Evolutionary conservation across 2,797 vertebrate species (phyloP).

Genomic region (Molossus molossus): DNA sequence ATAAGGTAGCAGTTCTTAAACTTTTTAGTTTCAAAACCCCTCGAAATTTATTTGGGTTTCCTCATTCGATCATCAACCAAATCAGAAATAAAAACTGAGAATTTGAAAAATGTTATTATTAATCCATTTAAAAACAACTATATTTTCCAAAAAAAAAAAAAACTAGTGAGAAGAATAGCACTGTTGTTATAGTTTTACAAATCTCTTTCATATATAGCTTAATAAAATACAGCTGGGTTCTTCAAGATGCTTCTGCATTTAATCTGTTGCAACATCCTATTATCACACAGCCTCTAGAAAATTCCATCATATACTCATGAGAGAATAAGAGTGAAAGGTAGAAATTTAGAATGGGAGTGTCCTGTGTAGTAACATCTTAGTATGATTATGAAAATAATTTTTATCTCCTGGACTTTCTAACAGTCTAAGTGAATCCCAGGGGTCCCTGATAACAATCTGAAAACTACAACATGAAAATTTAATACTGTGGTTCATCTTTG

Average conservation of each 20-base stretch:
- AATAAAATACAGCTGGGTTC: not conserved
- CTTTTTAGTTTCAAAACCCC: not conserved
- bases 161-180: not conserved
- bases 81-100: constrained; percentile 33
- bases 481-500: constrained; percentile 48
- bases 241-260: not conserved
- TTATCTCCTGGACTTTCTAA: not conserved
- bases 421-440: not conserved
- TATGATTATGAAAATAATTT: constrained; percentile 47
- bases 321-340: not conserved
- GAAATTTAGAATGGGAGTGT: no score
- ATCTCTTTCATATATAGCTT: not conserved
- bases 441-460: not conserved
- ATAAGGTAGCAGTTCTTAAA: not conserved
- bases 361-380: not conserved
- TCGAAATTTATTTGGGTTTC: not conserved
- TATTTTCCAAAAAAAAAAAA: not conserved
- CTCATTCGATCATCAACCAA: not conserved
- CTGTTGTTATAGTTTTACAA: not conserved
- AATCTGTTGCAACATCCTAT: not conserved
- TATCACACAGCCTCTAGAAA: not conserved
- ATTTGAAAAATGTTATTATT: constrained; percentile 38
- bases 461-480: not conserved
- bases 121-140: constrained; percentile 35
- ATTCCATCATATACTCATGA: not conserved